Evolutionary conservation across 2,888 invertebrate species (phyloP).

Genomic region (Lithophane semibrunnea): DNA sequence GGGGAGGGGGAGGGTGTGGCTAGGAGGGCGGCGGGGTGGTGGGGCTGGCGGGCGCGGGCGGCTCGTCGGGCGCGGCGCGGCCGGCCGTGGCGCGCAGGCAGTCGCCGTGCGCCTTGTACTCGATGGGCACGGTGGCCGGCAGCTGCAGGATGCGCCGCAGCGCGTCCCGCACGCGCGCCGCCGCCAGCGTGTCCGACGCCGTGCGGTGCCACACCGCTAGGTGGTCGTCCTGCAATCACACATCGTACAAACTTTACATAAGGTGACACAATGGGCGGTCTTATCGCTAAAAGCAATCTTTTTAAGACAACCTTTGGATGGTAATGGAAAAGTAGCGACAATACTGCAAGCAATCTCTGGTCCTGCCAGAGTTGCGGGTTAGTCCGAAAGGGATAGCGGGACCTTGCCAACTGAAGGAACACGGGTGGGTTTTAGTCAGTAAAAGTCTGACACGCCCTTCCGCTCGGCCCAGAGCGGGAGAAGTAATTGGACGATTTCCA

Average conservation of each 20-base stretch:
- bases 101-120: slow-evolving; percentile 94
- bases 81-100: slow-evolving; percentile 80
- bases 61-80: slow-evolving; percentile 63
- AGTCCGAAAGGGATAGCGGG: no score
- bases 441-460: no score
- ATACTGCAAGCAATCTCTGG: no score
- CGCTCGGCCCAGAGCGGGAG: no score
- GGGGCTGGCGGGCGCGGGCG: slow-evolving; percentile 53
- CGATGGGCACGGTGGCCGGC: slow-evolving; percentile 97
- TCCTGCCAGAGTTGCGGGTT: no score
- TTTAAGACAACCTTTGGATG: neutral
- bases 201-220: slow-evolving; percentile 99
- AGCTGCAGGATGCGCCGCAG: slow-evolving; percentile 98
- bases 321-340: neutral
- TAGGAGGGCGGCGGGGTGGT: slow-evolving; percentile 40
- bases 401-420: no score
- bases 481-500: no score
- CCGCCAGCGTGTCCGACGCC: slow-evolving; percentile 96
- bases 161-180: slow-evolving; percentile 98
- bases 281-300: neutral
- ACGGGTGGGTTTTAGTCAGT: no score
- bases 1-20: slow-evolving; percentile 6
- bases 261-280: neutral
- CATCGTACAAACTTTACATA: neutral
- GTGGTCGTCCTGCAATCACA: slow-evolving; percentile 95